Percentiles rank a stretch among this genome's conserved stretches.
Conservation (phyloP, 1,140 invertebrate species). For the Drosophila cardini region DNA sequence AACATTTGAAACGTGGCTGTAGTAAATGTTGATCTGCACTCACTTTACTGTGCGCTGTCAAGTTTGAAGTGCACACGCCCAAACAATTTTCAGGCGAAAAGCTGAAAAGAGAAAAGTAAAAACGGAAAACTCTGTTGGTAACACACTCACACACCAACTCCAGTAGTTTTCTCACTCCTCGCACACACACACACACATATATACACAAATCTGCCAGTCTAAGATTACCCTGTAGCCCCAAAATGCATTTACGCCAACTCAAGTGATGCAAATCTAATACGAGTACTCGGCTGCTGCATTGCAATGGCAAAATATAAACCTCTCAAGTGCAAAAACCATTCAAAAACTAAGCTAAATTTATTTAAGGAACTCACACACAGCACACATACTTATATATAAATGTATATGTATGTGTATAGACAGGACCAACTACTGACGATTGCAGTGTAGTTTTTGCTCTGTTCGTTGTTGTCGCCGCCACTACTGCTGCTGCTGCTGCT, state of each 20-base stretch:
- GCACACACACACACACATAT: conserved; percentile 27
- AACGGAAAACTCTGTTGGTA: conserved; percentile 15
- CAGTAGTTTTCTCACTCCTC: not conserved
- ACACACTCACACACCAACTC: conserved; percentile 49
- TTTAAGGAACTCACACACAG: conserved; percentile 69
- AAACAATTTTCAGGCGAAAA: conserved; percentile 64
- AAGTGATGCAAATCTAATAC: conserved; percentile 83
- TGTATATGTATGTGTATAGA: not conserved
- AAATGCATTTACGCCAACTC: conserved; percentile 82
- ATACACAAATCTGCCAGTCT: conserved; percentile 75
- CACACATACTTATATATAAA: not conserved
- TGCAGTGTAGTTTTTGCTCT: conserved; percentile 28
- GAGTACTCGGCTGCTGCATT: conserved; percentile 46
- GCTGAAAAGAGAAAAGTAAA: conserved; percentile 13
- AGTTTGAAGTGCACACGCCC: conserved; percentile 63
- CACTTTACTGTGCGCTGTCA: conserved; percentile 24
- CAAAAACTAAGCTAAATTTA: conserved; percentile 83
- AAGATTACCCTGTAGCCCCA: conserved; percentile 75
- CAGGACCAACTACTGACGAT: conserved; percentile 21
- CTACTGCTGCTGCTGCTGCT: too few species aligned
- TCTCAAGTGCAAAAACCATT: conserved; percentile 83
- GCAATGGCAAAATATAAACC: conserved; percentile 75
- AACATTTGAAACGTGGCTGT: conserved; percentile 24
- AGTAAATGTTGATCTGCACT: conserved; percentile 33
- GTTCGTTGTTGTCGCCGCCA: too few species aligned